Conservation (phyloP, 2,797 vertebrate species). For the Xyrichtys novacula region DNA sequence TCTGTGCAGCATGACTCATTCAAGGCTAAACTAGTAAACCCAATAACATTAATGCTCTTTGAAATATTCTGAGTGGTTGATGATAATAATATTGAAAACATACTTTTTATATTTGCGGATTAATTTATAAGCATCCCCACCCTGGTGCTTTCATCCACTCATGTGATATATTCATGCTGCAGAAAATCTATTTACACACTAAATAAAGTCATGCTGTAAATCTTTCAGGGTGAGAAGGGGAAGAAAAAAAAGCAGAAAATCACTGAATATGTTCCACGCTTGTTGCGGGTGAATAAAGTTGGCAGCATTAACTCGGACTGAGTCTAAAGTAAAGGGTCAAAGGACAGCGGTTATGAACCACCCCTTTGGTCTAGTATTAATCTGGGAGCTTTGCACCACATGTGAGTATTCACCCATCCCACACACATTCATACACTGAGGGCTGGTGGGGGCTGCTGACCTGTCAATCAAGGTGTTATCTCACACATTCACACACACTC, state of each 20-base stretch:
- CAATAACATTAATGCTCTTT: neutral
- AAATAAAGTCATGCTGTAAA: neutral
- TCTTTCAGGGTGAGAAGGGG: neutral
- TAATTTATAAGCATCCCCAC: neutral
- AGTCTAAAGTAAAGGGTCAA: neutral
- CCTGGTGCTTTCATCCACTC: neutral
- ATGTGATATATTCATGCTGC: neutral
- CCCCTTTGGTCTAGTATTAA: neutral
- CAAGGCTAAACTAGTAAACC: neutral
- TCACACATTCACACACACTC: neutral
- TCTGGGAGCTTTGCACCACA: neutral
- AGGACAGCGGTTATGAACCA: neutral
- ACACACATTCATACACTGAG: neutral
- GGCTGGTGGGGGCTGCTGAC: neutral
- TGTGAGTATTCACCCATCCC: neutral
- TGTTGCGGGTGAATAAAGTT: no score
- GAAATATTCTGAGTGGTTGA: neutral
- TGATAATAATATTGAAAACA: neutral
- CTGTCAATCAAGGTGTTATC: neutral
- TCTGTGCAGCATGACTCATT: neutral
- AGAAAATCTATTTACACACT: neutral
- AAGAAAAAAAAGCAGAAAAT: neutral
- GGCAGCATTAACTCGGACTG: neutral
- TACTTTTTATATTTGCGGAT: neutral
- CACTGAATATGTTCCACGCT: neutral